Conservation (phyloP, 2,888 invertebrate genomes). For the Lithophane socia region DNA sequence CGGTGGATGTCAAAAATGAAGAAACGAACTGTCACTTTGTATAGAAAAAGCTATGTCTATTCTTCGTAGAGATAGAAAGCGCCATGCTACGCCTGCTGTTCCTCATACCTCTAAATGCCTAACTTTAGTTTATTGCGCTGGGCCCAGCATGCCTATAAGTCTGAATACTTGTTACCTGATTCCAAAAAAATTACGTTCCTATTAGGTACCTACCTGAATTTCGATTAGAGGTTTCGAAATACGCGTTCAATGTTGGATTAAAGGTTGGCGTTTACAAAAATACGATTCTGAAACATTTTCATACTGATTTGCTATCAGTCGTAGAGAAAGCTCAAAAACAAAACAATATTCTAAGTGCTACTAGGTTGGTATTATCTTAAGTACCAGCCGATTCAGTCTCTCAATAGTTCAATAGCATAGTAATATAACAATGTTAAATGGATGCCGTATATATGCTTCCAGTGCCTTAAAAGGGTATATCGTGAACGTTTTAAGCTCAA, state of each 20-base stretch:
- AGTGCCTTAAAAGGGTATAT: slow-evolving; percentile 51
- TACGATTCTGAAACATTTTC: background rate
- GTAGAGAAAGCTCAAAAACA: background rate
- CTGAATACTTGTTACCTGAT: background rate
- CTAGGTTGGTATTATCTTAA: background rate
- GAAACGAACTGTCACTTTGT: too few relatives aligned
- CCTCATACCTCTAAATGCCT: background rate
- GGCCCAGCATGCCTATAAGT: background rate
- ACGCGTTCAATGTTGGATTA: slow-evolving; percentile 1
- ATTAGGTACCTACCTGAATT: background rate
- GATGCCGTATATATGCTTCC: background rate
- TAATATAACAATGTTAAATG: slow-evolving; percentile 15
- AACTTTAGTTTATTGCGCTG: background rate
- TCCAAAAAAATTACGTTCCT: background rate
- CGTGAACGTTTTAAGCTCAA: slow-evolving; percentile 40
- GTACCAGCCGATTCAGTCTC: background rate
- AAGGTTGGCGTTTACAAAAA: background rate
- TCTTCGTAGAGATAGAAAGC: too few relatives aligned
- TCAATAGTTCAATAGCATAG: slow-evolving; percentile 8
- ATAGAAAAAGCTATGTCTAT: too few relatives aligned
- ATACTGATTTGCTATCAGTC: background rate
- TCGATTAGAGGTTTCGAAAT: background rate
- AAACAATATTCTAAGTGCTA: background rate
- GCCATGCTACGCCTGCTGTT: too few relatives aligned
- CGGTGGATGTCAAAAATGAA: too few relatives aligned